Evolutionary conservation across 2,113 vertebrate genomes (phyloP).

Genomic region (Thermophis baileyi): DNA sequence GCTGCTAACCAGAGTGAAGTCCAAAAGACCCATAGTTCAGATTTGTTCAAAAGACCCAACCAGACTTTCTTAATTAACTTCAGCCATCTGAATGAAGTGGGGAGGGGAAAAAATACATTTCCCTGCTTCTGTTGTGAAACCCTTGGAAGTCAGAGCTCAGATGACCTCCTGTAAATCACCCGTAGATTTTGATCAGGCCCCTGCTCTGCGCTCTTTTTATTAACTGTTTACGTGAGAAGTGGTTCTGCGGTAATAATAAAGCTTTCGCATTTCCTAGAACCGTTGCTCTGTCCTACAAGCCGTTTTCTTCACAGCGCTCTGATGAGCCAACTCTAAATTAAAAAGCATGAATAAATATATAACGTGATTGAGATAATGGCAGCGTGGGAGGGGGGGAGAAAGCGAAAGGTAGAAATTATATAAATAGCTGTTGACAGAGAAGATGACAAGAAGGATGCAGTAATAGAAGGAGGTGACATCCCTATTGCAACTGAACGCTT

Average conservation of each 20-base stretch:
- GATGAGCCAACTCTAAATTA: neutral
- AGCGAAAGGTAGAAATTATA: neutral
- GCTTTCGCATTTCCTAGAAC: neutral
- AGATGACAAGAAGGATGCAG: neutral
- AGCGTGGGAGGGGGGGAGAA: conserved; percentile 9
- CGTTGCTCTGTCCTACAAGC: neutral
- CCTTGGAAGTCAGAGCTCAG: neutral
- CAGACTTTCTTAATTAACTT: neutral
- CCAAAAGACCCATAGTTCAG: neutral
- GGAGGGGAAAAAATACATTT: neutral
- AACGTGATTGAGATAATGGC: conserved; percentile 20
- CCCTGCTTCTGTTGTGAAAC: neutral
- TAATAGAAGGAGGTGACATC: conserved; percentile 21
- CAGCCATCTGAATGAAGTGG: neutral
- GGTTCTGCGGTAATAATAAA: neutral
- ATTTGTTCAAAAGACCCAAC: neutral
- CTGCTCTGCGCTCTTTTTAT: neutral
- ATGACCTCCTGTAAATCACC: neutral
- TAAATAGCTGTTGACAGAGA: conserved; percentile 1
- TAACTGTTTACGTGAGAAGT: neutral
- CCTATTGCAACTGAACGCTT: conserved; percentile 35
- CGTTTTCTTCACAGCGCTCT: neutral
- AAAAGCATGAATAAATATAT: neutral
- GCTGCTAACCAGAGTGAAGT: neutral
- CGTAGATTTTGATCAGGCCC: neutral